Conservation (phyloP, 1,140 invertebrate species). For the Metopolophium dirhodum region DNA sequence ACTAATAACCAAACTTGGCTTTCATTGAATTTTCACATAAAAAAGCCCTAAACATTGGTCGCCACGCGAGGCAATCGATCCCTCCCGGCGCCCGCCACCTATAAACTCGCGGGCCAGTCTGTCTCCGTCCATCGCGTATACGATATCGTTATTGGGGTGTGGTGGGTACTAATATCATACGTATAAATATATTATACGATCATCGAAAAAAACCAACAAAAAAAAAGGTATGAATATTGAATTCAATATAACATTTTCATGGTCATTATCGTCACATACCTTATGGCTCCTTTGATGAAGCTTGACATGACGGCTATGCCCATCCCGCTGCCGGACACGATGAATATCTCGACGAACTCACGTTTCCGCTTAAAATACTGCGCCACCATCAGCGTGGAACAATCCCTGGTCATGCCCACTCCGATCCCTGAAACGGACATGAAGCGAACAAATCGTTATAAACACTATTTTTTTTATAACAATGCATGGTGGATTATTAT, state of each 20-base stretch:
- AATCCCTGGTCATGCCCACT: conserved; percentile 81
- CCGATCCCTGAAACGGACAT: conserved; percentile 73
- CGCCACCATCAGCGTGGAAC: conserved; percentile 87
- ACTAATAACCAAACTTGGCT: background rate
- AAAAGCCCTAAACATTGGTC: background rate
- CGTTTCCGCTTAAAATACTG: conserved; percentile 86
- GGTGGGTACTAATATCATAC: background rate
- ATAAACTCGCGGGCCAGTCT: background rate
- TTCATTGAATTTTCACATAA: background rate
- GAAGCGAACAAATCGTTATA: background rate
- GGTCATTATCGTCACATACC: conserved; percentile 66
- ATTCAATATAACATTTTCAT: background rate
- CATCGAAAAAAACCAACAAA: background rate
- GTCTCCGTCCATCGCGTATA: background rate
- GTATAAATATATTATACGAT: background rate
- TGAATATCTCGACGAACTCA: conserved; percentile 86
- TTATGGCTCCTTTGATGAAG: conserved; percentile 78
- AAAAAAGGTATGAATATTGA: background rate
- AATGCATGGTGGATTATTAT: background rate
- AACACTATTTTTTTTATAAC: background rate
- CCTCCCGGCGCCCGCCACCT: background rate
- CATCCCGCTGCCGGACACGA: conserved; percentile 82
- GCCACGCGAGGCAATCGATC: background rate
- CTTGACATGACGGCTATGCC: conserved; percentile 84
- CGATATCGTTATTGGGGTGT: background rate